Conservation (phyloP, 37 sponge, comb jelly and placozoan genomes). For the Oopsacas minuta region DNA sequence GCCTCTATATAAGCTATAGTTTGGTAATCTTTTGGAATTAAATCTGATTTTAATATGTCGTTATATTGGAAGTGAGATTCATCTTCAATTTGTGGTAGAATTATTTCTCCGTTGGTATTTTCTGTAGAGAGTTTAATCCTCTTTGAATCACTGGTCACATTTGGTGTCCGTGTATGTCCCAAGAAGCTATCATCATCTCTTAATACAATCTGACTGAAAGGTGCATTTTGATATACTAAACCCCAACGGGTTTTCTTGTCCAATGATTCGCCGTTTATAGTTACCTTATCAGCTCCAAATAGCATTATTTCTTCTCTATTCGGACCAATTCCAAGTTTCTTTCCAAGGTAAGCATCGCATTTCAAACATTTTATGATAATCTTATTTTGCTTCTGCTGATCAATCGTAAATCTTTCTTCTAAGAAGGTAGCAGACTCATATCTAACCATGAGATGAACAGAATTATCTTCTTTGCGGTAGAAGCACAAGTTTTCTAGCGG, state of each 20-base stretch:
- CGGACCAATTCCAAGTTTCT: constrained; percentile 1
- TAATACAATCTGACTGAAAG: neutral
- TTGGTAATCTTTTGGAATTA: neutral
- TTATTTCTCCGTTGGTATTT: neutral
- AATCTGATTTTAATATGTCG: neutral
- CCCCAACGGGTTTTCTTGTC: neutral
- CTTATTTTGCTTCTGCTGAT: neutral
- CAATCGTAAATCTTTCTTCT: neutral
- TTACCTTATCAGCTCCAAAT: neutral
- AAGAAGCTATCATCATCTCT: neutral
- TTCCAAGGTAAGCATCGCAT: neutral
- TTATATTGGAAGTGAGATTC: neutral
- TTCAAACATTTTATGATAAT: neutral
- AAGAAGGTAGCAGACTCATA: neutral
- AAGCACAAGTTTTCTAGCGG: neutral
- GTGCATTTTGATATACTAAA: neutral
- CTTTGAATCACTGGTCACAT: neutral
- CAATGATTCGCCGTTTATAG: neutral
- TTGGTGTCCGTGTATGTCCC: neutral
- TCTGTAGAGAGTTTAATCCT: neutral
- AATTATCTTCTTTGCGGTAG: neutral
- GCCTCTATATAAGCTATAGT: neutral
- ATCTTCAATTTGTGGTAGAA: neutral
- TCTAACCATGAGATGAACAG: neutral
- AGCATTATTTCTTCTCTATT: neutral